A percentile compares a stretch with the other conserved stretches of the same genome.
These are phyloP conservation scores for Coregonus clupeaformis DNA, from an alignment of 2,113 vertebrate genomes.

Conservation along the genomic window DNA sequence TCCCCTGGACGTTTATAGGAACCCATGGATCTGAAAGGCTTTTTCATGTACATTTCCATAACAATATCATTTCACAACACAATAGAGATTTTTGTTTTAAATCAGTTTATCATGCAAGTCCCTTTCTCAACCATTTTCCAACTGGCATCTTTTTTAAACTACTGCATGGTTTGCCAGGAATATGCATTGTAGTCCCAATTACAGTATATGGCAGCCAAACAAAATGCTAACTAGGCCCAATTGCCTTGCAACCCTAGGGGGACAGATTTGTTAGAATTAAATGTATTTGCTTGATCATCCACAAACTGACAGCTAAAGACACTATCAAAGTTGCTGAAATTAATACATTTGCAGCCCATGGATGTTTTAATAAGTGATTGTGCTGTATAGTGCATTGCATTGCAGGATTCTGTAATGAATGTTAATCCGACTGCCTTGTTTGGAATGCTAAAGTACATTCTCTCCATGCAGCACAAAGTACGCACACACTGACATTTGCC, in stretches of 20 bases:
- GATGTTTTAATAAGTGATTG: constrained; percentile 8
- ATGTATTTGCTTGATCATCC: constrained; percentile 18
- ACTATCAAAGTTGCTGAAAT: constrained; percentile 24
- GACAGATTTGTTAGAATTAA: constrained; percentile 6
- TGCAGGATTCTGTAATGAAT: constrained; percentile 7
- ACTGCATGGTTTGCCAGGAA: constrained; percentile 27
- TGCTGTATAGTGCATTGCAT: neutral
- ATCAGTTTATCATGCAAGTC: constrained; percentile 24
- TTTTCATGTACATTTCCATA: constrained; percentile 32
- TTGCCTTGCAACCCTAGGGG: constrained; percentile 21
- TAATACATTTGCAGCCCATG: constrained; percentile 24
- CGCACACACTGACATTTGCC: constrained; percentile 14
- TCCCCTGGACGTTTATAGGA: constrained; percentile 23
- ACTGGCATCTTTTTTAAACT: constrained; percentile 33
- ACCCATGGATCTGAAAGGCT: constrained; percentile 33
- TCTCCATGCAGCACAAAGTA: neutral
- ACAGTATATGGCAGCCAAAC: neutral
- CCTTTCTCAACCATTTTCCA: constrained; percentile 33
- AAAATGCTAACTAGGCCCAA: constrained; percentile 12
- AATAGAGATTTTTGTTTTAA: neutral
- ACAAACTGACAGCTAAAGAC: constrained; percentile 35
- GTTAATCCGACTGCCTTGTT: constrained; percentile 5
- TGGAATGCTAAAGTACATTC: neutral
- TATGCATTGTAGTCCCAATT: constrained; percentile 11
- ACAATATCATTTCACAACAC: constrained; percentile 22